Conservation (phyloP, 2,888 invertebrate species). For the Euzophera pinguis region DNA sequence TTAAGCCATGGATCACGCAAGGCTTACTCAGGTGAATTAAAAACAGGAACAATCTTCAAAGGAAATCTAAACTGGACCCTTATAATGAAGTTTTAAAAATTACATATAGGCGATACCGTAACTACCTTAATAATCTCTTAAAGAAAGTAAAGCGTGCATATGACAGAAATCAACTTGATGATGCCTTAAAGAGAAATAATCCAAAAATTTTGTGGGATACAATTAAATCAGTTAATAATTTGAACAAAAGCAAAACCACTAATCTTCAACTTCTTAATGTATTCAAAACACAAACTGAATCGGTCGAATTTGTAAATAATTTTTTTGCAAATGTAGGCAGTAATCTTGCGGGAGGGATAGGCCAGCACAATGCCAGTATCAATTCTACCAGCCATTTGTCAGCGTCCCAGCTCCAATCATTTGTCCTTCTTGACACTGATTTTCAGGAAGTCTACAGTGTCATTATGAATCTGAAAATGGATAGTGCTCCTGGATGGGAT, state of each 20-base stretch:
- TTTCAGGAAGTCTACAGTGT: background rate
- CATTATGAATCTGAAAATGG: background rate
- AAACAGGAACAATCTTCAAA: background rate
- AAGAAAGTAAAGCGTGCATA: slow-evolving; percentile 3
- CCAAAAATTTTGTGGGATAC: slow-evolving; percentile 2
- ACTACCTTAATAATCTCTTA: slow-evolving; percentile 2
- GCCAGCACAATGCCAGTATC: no score
- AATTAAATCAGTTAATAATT: background rate
- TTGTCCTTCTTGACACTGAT: background rate
- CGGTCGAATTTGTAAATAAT: background rate
- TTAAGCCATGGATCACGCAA: background rate
- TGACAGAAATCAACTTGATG: background rate
- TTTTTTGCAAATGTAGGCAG: background rate
- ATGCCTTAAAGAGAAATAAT: background rate
- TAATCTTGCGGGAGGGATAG: background rate
- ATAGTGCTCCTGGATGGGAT: background rate
- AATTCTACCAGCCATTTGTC: background rate
- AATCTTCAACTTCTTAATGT: background rate
- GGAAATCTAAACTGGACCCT: background rate
- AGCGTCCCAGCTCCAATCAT: background rate
- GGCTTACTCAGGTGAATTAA: background rate
- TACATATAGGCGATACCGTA: slow-evolving; percentile 6
- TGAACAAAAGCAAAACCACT: background rate
- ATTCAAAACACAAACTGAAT: background rate
- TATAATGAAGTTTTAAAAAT: background rate